Evolutionary conservation across 1,140 invertebrate genomes (phyloP).

Genomic region (Tenebrio molitor): DNA sequence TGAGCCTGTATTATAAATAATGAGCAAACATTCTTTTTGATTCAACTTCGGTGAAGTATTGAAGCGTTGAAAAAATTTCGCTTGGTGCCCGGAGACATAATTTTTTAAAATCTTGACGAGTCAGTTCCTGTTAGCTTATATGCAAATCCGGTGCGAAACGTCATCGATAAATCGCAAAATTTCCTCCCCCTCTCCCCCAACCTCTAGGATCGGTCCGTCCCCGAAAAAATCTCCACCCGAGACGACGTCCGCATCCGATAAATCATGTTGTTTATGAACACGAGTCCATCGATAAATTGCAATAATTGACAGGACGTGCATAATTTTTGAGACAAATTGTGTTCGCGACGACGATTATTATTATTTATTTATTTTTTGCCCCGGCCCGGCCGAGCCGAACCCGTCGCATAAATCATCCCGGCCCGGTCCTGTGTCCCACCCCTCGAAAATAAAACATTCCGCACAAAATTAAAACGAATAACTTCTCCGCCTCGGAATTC

Average conservation of each 20-base stretch:
- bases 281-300: conserved; percentile 31
- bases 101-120: no score
- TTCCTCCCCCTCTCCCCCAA: no score
- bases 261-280: conserved; percentile 27
- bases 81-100: no score
- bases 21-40: no score
- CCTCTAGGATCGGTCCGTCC: not conserved
- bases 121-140: no score
- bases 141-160: conserved; percentile 14
- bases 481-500: conserved; percentile 5
- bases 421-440: not conserved
- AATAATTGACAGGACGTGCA: conserved; percentile 26
- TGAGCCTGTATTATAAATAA: no score
- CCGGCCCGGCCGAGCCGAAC: not conserved
- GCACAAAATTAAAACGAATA: conserved; percentile 23
- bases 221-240: not conserved
- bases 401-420: conserved; percentile 17
- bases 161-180: conserved; percentile 15
- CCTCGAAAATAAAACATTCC: conserved; percentile 31
- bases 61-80: no score
- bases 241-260: conserved; percentile 15
- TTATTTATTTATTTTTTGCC: not conserved
- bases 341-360: not conserved
- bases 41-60: no score
- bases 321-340: conserved; percentile 26